Percentiles rank a stretch among this genome's conserved stretches.
phyloP scores from a whole-genome alignment of 2,113 vertebrate species.

The Triplophysa dalaica region DNA sequence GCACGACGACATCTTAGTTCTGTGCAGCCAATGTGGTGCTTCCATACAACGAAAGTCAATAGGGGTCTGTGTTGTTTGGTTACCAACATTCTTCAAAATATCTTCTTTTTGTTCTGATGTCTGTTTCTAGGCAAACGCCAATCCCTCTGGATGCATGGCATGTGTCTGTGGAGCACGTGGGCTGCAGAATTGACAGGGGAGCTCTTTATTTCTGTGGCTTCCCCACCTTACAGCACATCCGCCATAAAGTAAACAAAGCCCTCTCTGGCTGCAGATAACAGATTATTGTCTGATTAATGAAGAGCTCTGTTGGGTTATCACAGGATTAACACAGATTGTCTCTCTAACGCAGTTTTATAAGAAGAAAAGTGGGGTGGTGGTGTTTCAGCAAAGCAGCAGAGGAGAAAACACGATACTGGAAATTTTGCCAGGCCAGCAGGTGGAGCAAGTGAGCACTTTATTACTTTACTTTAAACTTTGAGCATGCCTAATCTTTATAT shows the following conservation, averaged over 20 bases:
- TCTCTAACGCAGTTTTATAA: conserved; percentile 80
- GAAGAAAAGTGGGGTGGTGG: conserved; percentile 89
- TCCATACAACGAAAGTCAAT: too few relatives aligned
- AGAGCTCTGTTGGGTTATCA: not conserved
- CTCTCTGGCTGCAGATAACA: not conserved
- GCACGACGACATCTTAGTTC: too few relatives aligned
- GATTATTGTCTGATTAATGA: not conserved
- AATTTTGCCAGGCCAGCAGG: conserved; percentile 71
- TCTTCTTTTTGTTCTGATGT: not conserved
- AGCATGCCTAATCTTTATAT: not conserved
- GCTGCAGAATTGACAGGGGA: conserved; percentile 79
- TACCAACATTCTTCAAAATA: not conserved
- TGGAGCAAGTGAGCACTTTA: conserved; percentile 74
- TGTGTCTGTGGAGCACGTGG: conserved; percentile 77
- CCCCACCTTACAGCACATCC: conserved; percentile 93
- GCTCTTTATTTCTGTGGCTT: conserved; percentile 95
- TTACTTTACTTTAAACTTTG: too few relatives aligned
- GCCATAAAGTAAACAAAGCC: conserved; percentile 82
- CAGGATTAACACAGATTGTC: not conserved
- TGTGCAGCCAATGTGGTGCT: too few relatives aligned
- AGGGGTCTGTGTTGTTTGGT: too few relatives aligned
- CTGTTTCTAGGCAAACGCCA: conserved; percentile 72
- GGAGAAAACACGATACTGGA: conserved; percentile 97
- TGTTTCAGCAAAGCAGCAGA: conserved; percentile 96
- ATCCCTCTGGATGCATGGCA: conserved; percentile 92